Percentiles rank a stretch among this genome's conserved stretches.
Conservation (phyloP, 2,888 invertebrate species). For the Helobdella robusta region DNA sequence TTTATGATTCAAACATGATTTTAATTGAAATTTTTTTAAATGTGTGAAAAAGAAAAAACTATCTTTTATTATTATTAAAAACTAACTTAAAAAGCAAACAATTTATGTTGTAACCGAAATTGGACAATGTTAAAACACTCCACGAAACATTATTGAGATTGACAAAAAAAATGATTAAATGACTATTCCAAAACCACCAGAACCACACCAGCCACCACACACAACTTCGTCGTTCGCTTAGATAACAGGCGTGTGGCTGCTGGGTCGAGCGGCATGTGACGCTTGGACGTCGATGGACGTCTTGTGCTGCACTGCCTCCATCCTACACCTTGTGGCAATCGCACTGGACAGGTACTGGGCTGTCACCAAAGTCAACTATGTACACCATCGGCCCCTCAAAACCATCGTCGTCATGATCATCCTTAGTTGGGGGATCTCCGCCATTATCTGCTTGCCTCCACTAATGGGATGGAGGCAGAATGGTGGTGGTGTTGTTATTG, state of each 20-base stretch:
- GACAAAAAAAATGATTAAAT: no score
- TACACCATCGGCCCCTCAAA: conserved; percentile 74
- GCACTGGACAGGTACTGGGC: conserved; percentile 96
- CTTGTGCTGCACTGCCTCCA: conserved; percentile 88
- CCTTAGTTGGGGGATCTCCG: conserved; percentile 80
- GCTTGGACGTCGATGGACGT: conserved; percentile 88
- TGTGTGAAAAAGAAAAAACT: no score
- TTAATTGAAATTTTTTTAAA: no score
- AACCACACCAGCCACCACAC: no score
- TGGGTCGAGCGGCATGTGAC: conserved; percentile 58
- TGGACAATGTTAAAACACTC: no score
- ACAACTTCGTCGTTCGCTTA: neutral
- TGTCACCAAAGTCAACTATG: conserved; percentile 91
- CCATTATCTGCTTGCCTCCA: conserved; percentile 87
- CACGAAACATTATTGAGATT: no score
- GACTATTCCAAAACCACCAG: no score
- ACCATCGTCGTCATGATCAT: conserved; percentile 74
- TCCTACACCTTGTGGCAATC: conserved; percentile 89
- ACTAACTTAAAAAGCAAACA: no score
- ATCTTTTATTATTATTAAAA: no score
- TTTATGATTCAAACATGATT: no score
- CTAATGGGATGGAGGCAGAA: conserved; percentile 52
- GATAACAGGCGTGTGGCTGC: conserved; percentile 31
- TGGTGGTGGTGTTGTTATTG: neutral
- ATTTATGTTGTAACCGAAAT: no score